Base-by-base conservation (phyloP, 2,113 vertebrate genomes). In the Reinhardtius hippoglossoides region DNA sequence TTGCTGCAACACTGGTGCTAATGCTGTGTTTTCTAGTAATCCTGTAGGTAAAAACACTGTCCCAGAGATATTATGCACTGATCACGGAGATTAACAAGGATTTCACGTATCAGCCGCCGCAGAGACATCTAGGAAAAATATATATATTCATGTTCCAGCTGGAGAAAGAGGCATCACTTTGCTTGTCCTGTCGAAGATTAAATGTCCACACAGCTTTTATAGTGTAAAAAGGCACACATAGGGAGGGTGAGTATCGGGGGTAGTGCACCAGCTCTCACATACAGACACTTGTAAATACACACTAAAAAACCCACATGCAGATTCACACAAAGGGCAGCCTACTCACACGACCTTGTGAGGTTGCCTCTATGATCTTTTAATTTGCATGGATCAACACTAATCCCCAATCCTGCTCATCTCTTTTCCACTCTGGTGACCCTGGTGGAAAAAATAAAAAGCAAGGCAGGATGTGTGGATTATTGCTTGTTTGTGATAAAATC, bases 301-400 rank as follows among this genome's bases (percentile, higher is more conserved):
- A 65, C 70, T 69, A 35, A 73, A 24, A 72, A 50, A 80, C 55
- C 10, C 40, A 59, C 77, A 67, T 50, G 63, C 60, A 85, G 71
- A 86, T 64, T 81, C 52, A 44, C 1, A 54, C 74, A 88, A 76
- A 88, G 78, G 73, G 74, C 76, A 72, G 72, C 70, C 40, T 55
- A 60, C 76, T 74, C 82, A 67, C 83, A 80, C 62, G 21, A 77
- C 77, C 72, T 72, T 82, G 75, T 56, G 71, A 85, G 72, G 81
- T 83, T 70, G 64, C 69, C 75, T 76, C 78, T 63, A 21, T 84
- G 86, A 87, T 89, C 86, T 89, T 90, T 90, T 92, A 82, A 91
- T 92, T 88, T 90, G 87, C 82, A 81, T 84, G 89, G 85, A 86
- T 92, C 88, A 88, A 70, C 64, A 63, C 83, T 92, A 90, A 92